Conservation (phyloP, 1,140 invertebrate species). For the Penaeus japonicus region DNA sequence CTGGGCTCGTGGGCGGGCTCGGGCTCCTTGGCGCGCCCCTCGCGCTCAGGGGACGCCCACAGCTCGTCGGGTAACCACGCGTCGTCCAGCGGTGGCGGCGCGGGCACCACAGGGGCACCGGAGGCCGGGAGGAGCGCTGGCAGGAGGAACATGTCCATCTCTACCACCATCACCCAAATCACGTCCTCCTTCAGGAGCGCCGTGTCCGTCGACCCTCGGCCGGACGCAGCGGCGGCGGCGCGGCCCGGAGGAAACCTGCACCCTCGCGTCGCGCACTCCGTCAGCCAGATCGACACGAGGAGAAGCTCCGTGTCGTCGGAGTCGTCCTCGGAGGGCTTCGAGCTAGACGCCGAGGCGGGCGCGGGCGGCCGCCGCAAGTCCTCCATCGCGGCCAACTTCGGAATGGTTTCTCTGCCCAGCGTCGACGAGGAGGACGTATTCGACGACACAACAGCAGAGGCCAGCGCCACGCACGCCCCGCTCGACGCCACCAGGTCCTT, state of each 20-base stretch:
- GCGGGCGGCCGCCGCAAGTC: conserved; percentile 30
- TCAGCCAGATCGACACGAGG: conserved; percentile 53
- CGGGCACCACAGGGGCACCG: not conserved
- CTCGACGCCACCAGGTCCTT: not conserved
- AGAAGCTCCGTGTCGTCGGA: conserved; percentile 37
- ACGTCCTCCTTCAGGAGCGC: conserved; percentile 42
- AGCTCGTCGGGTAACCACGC: conserved; percentile 20
- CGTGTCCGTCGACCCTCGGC: conserved; percentile 18
- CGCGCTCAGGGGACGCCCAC: not conserved
- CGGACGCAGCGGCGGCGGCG: conserved; percentile 10
- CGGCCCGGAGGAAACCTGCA: not conserved
- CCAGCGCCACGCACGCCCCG: not conserved
- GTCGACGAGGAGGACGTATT: conserved; percentile 54
- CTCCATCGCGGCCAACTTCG: conserved; percentile 34
- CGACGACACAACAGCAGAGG: not conserved
- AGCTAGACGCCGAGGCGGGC: conserved; percentile 29
- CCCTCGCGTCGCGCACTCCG: conserved; percentile 44
- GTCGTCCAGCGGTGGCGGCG: not conserved
- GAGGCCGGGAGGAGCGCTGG: not conserved
- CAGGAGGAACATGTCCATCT: conserved; percentile 48
- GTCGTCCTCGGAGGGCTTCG: conserved; percentile 44
- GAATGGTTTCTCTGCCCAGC: conserved; percentile 42
- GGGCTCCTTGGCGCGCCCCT: not conserved
- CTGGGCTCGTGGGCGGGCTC: conserved; percentile 8
- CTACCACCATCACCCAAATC: conserved; percentile 51